Percentiles rank a stretch among this genome's conserved stretches.
Evolutionary conservation across 2,888 invertebrate genomes (phyloP).

Genomic region (Megamerina dolium): DNA sequence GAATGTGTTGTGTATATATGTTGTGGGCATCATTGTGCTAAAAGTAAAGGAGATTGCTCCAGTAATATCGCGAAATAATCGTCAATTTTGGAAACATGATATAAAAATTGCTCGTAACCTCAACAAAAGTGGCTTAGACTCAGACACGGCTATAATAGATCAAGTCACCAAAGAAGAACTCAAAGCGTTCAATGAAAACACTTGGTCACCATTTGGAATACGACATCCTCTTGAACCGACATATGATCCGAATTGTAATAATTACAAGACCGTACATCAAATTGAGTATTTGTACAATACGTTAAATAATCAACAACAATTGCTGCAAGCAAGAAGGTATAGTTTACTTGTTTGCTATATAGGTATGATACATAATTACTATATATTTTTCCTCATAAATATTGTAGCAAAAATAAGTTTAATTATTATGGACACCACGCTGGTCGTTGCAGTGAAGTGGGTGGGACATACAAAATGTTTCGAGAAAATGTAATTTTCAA

Average conservation of each 20-base stretch:
- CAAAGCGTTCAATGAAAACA: conserved; percentile 37
- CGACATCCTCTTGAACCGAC: conserved; percentile 26
- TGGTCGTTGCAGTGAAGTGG: conserved; percentile 9
- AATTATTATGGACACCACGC: too few species aligned
- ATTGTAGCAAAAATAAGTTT: too few species aligned
- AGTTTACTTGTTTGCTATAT: too few species aligned
- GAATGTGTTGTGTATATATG: conserved; percentile 68
- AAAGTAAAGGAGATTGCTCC: conserved; percentile 64
- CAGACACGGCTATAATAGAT: conserved; percentile 40
- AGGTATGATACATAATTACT: too few species aligned
- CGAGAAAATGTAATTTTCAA: conserved; percentile 21
- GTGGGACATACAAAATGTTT: conserved; percentile 15
- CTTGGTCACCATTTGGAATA: conserved; percentile 41
- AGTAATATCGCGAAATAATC: conserved; percentile 49
- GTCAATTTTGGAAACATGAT: conserved; percentile 60
- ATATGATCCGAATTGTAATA: conserved; percentile 16
- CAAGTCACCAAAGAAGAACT: conserved; percentile 39
- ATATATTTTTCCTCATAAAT: too few species aligned
- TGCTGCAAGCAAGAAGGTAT: conserved; percentile 19
- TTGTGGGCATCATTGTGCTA: conserved; percentile 63
- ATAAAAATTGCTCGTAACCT: conserved; percentile 57
- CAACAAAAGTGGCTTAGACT: conserved; percentile 49
- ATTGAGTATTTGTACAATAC: conserved; percentile 36
- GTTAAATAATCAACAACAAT: conserved; percentile 20
- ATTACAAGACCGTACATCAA: conserved; percentile 33